Percentiles rank a stretch among this genome's conserved stretches.
These are phyloP conservation scores for Babylonia areolata DNA, from an alignment of 1,140 invertebrate species.

Conservation along the genomic window DNA sequence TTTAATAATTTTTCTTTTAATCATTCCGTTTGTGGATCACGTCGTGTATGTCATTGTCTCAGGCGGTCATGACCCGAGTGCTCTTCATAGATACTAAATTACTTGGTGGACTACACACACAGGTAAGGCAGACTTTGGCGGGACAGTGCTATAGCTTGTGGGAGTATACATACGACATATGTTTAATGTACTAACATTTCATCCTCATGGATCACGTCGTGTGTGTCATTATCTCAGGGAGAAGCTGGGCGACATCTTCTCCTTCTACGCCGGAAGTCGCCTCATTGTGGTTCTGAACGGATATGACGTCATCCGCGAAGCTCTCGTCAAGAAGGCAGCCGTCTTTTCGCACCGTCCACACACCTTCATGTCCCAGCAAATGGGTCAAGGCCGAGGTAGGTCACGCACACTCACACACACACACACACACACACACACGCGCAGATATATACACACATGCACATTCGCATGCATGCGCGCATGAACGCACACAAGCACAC, in stretches of 20 bases:
- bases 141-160: too few species aligned
- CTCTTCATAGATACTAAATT: too few species aligned
- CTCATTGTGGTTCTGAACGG: constrained; percentile 50
- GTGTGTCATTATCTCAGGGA: background rate
- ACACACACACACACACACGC: too few species aligned
- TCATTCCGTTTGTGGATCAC: too few species aligned
- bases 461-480: too few species aligned
- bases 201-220: background rate
- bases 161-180: background rate
- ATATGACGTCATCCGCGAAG: constrained; percentile 51
- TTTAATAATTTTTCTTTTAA: too few species aligned
- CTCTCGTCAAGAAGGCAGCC: constrained; percentile 48
- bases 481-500: too few species aligned
- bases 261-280: constrained; percentile 47
- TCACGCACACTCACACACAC: background rate
- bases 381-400: constrained; percentile 29
- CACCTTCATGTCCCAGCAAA: constrained; percentile 32
- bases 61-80: too few species aligned
- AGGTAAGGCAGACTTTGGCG: background rate
- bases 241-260: constrained; percentile 49
- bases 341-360: constrained; percentile 48
- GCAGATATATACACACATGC: too few species aligned
- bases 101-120: too few species aligned
- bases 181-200: background rate
- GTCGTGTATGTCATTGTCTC: too few species aligned